Conservation (phyloP, 2,888 invertebrate genomes). For the Lydus trimaculatus region DNA sequence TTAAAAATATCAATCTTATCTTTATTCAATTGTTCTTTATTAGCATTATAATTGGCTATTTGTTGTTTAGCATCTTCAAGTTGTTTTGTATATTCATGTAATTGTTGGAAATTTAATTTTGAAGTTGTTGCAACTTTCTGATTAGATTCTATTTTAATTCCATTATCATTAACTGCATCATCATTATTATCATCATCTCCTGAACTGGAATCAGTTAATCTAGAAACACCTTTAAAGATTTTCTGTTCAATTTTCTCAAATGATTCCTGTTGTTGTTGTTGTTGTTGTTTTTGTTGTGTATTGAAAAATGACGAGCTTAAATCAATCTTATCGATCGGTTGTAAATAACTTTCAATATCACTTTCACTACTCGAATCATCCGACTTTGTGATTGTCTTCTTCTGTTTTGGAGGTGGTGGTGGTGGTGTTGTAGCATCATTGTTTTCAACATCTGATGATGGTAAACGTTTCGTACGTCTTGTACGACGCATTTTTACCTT, state of each 20-base stretch:
- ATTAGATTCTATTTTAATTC: slow-evolving; percentile 13
- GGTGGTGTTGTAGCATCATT: neutral
- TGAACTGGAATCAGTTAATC: slow-evolving; percentile 42
- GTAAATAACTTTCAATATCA: slow-evolving; percentile 65
- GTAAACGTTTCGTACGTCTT: neutral
- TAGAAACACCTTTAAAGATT: slow-evolving; percentile 50
- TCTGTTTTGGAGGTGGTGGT: neutral
- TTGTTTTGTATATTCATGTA: slow-evolving; percentile 67
- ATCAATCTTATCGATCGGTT: slow-evolving; percentile 64
- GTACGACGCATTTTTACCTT: slow-evolving; percentile 1
- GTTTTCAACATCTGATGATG: neutral
- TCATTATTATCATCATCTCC: slow-evolving; percentile 39
- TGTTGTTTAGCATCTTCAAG: slow-evolving; percentile 69
- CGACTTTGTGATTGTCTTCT: neutral
- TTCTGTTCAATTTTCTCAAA: slow-evolving; percentile 53
- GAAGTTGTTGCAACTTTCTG: slow-evolving; percentile 16
- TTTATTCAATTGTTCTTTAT: slow-evolving; percentile 38
- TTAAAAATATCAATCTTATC: slow-evolving; percentile 66
- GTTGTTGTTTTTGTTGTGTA: slow-evolving; percentile 29
- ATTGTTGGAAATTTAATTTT: slow-evolving; percentile 62
- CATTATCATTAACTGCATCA: too few species aligned
- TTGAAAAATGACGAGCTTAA: slow-evolving; percentile 65
- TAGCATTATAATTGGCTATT: slow-evolving; percentile 62
- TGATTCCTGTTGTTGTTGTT: slow-evolving; percentile 31
- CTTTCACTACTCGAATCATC: slow-evolving; percentile 57